These are phyloP conservation scores for Sitta europaea DNA, from an alignment of 2,113 vertebrate species.

Conservation along the genomic window DNA sequence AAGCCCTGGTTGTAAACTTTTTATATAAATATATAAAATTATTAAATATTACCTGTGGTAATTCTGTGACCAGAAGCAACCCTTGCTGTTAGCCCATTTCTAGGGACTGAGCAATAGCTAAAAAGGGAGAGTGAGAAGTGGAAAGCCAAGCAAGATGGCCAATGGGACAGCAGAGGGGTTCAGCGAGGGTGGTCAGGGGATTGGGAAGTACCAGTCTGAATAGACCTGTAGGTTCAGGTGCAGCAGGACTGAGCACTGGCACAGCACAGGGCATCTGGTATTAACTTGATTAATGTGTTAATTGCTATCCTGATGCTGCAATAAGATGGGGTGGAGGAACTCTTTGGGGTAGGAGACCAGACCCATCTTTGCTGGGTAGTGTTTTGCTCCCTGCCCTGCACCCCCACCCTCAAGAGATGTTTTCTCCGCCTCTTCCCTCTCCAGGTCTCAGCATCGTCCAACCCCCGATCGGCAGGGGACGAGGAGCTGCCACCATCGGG, in stretches of 20 bases:
- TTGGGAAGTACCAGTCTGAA: not conserved
- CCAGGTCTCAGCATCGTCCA: conserved; percentile 64
- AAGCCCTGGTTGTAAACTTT: not conserved
- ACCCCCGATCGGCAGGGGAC: not conserved
- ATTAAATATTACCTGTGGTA: not conserved
- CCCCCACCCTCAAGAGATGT: not conserved
- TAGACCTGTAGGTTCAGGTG: not conserved
- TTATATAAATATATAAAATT: not conserved
- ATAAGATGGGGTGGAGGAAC: not conserved
- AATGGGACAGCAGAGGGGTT: not conserved
- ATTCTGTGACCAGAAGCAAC: not conserved
- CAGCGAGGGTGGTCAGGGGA: not conserved
- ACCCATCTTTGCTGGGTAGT: rapidly evolving
- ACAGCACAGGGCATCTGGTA: not conserved
- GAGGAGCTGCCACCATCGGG: conserved; percentile 62
- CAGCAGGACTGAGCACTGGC: not conserved
- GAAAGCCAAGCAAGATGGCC: not conserved
- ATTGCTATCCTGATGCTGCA: not conserved
- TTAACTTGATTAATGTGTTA: not conserved
- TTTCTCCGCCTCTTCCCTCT: not conserved
- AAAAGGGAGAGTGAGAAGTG: not conserved
- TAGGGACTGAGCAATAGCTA: not conserved
- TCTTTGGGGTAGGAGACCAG: not conserved
- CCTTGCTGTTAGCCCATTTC: not conserved
- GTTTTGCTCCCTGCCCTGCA: not conserved